A percentile compares a stretch with the other conserved stretches of the same genome.
These are phyloP conservation scores for Lasioglossum malachurum DNA, from an alignment of 2,888 invertebrate genomes.

Conservation along the genomic window DNA sequence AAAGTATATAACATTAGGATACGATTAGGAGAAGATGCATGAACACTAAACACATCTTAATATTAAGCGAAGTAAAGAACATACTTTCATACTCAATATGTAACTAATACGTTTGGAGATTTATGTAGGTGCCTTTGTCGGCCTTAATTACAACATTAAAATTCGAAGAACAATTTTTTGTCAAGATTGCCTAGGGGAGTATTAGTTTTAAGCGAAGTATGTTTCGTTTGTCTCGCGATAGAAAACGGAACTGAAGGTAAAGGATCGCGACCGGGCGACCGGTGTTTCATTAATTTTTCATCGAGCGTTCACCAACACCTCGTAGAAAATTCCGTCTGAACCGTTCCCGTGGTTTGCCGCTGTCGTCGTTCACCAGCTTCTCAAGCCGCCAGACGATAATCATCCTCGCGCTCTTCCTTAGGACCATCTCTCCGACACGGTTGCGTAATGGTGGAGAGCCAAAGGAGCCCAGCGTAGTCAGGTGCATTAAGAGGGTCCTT, in stretches of 20 bases:
- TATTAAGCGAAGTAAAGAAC: too few species aligned
- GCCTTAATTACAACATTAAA: not conserved
- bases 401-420: slow-evolving; percentile 24
- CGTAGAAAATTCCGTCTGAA: slow-evolving; percentile 9
- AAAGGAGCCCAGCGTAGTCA: slow-evolving; percentile 44
- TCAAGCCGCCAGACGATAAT: slow-evolving; percentile 27
- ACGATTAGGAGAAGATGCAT: too few species aligned
- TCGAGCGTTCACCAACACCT: slow-evolving; percentile 26
- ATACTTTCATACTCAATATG: too few species aligned
- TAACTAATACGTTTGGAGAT: not conserved
- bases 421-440: slow-evolving; percentile 30
- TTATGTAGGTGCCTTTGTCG: not conserved
- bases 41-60: too few species aligned
- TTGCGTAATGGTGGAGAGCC: slow-evolving; percentile 49
- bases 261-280: not conserved
- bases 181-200: not conserved
- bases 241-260: not conserved
- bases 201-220: not conserved
- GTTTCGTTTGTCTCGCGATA: not conserved
- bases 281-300: slow-evolving; percentile 13
- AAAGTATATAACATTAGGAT: too few species aligned
- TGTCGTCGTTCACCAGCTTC: not conserved
- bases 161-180: not conserved
- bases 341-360: slow-evolving; percentile 30
- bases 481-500: slow-evolving; percentile 68